A percentile compares a stretch with the other conserved stretches of the same genome.
Evolutionary conservation across 2,113 vertebrate species (phyloP).

Genomic region (Pseudolaguvia tuberculata): DNA sequence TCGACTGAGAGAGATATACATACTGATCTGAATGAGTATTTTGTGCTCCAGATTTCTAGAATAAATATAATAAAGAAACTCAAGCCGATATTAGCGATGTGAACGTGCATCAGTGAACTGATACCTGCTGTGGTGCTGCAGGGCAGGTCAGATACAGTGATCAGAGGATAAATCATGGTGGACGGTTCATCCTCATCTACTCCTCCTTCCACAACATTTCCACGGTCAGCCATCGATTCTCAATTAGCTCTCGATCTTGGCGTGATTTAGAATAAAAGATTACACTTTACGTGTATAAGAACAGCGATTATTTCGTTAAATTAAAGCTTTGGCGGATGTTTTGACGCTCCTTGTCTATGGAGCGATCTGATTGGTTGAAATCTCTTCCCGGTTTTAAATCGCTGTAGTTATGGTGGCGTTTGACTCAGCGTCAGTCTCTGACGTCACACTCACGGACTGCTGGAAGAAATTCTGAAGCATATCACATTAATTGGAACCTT

Average conservation of each 20-base stretch:
- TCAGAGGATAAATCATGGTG: slow-evolving; percentile 55
- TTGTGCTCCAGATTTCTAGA: no score
- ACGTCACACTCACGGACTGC: no score
- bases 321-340: slow-evolving; percentile 14
- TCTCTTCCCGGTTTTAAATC: slow-evolving; percentile 29
- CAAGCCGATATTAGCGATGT: no score
- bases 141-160: slow-evolving; percentile 62
- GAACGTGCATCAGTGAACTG: neutral
- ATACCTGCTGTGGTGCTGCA: slow-evolving; percentile 23
- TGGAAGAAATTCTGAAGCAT: no score
- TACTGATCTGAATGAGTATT: no score
- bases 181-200: slow-evolving; percentile 62
- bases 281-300: neutral
- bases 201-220: slow-evolving; percentile 49
- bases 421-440: no score
- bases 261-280: neutral
- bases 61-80: no score
- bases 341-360: slow-evolving; percentile 20
- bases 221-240: slow-evolving; percentile 62
- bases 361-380: slow-evolving; percentile 36
- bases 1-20: no score
- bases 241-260: neutral
- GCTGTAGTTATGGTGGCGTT: slow-evolving; percentile 24
- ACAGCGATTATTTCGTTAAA: neutral
- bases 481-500: no score